Evolutionary conservation across 2,888 invertebrate genomes (phyloP).

Genomic region (Agriopis marginaria): DNA sequence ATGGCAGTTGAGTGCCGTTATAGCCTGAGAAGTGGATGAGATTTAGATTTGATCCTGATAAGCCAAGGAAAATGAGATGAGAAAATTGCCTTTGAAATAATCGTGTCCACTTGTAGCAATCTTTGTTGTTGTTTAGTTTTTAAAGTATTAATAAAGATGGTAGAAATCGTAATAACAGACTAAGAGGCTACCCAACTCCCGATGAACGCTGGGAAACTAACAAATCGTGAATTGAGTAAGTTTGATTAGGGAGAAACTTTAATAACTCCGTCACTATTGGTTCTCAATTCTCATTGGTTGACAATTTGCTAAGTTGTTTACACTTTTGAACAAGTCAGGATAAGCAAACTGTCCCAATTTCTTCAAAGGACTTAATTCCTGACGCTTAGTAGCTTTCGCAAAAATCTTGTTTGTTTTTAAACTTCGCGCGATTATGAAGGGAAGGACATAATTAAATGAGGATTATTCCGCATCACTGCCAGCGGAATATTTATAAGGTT

Average conservation of each 20-base stretch:
- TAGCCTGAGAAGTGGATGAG: conserved; percentile 21
- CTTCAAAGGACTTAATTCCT: not conserved
- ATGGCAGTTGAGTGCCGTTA: conserved; percentile 18
- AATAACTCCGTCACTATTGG: too few species aligned
- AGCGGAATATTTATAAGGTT: conserved; percentile 41
- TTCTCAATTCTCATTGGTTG: too few species aligned
- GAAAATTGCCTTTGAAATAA: conserved; percentile 54
- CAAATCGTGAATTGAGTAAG: too few species aligned
- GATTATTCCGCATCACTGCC: conserved; percentile 52
- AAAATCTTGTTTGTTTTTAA: conserved; percentile 55
- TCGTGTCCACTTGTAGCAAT: not conserved
- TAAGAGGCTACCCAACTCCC: too few species aligned
- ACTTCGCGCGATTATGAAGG: conserved; percentile 51
- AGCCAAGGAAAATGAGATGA: conserved; percentile 28
- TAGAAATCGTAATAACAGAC: too few species aligned
- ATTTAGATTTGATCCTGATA: conserved; percentile 17
- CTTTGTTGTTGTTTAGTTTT: not conserved
- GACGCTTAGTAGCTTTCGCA: not conserved
- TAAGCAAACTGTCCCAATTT: not conserved
- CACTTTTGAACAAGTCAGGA: too few species aligned
- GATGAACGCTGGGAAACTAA: too few species aligned
- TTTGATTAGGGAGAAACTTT: too few species aligned
- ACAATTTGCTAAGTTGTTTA: too few species aligned
- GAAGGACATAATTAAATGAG: conserved; percentile 61
- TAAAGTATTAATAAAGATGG: not conserved